Conservation (phyloP, 2,797 vertebrate species). For the Selene dorsalis region DNA sequence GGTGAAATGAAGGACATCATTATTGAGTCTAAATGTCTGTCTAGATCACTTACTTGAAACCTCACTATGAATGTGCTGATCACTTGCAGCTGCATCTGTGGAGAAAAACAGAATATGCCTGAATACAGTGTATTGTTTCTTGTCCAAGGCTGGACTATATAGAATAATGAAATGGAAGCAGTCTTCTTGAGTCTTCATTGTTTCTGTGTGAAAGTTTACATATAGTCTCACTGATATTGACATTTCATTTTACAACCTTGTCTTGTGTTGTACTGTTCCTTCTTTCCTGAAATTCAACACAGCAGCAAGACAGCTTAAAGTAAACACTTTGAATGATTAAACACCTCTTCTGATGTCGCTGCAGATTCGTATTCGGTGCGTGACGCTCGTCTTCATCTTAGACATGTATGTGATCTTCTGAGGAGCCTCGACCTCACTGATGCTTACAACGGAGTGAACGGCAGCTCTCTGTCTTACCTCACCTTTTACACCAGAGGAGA, state of each 20-base stretch:
- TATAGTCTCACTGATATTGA: not conserved
- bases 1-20: not conserved
- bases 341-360: slow-evolving; percentile 20
- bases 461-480: slow-evolving; percentile 92
- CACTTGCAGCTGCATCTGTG: not conserved
- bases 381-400: slow-evolving; percentile 93
- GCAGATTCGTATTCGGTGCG: slow-evolving; percentile 91
- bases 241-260: not conserved
- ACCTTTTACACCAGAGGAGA: slow-evolving; percentile 87
- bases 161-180: not conserved
- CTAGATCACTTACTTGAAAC: not conserved
- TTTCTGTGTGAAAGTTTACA: not conserved
- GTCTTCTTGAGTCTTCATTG: not conserved
- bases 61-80: not conserved
- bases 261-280: not conserved
- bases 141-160: not conserved
- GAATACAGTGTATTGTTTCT: not conserved
- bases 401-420: slow-evolving; percentile 92
- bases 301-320: not conserved
- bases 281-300: not conserved
- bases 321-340: not conserved
- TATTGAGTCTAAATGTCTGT: not conserved
- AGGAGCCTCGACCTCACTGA: slow-evolving; percentile 93
- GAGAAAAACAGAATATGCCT: not conserved
- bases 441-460: slow-evolving; percentile 92